phyloP scores from a whole-genome alignment of 2,797 vertebrate species.

The Pteronotus mesoamericanus region DNA sequence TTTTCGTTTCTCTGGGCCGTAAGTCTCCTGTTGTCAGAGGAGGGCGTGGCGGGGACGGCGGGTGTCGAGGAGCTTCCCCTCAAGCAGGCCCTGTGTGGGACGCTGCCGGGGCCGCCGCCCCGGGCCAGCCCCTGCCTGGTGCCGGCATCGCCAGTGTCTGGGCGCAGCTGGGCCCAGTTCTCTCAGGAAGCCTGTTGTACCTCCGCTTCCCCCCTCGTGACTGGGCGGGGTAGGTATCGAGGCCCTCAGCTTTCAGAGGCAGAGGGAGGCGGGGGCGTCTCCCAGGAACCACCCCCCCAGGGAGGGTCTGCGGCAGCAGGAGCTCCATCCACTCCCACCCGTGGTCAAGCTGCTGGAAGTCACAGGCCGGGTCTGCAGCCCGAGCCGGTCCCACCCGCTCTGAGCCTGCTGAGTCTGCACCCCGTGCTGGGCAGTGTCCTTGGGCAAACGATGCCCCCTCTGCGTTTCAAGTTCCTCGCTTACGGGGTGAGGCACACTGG shows the following conservation, averaged over 20 bases:
- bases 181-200: not conserved
- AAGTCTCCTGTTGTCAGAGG: not conserved
- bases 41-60: accelerated
- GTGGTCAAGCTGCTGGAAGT: not conserved
- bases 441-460: not conserved
- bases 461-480: no score
- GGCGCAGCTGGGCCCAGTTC: not conserved
- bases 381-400: no score
- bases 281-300: accelerated
- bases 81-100: not conserved
- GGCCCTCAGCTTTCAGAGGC: not conserved
- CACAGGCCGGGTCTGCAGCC: no score
- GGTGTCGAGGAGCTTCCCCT: not conserved
- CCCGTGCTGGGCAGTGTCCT: not conserved
- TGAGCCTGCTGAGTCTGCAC: not conserved
- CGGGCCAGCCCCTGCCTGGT: not conserved
- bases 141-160: not conserved
- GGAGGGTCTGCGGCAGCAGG: accelerated
- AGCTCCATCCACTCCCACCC: accelerated
- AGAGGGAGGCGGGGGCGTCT: not conserved
- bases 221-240: no score
- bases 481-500: not conserved
- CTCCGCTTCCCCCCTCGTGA: not conserved
- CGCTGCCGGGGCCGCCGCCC: accelerated
- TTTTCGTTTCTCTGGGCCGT: constrained; percentile 14